These are phyloP conservation scores for Meloe dianella DNA, from an alignment of 2,888 invertebrate genomes.

Conservation along the genomic window DNA sequence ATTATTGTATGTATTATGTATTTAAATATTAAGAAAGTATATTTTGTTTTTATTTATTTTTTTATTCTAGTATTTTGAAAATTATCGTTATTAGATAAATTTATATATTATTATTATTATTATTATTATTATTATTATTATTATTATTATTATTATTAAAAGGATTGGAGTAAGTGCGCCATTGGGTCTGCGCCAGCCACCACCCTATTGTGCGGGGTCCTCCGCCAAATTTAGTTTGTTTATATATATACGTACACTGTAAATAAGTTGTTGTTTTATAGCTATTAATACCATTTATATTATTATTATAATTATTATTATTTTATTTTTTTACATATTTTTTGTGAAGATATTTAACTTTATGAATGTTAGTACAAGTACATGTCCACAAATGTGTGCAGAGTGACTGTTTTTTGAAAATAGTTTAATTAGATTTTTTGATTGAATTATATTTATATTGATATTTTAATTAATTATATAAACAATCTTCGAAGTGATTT, in stretches of 20 bases:
- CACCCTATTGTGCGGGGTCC: conserved; percentile 32
- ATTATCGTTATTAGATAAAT: conserved; percentile 59
- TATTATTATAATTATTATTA: conserved; percentile 60
- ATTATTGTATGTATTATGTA: conserved; percentile 41
- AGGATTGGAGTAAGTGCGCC: conserved; percentile 6
- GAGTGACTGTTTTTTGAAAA: conserved; percentile 58
- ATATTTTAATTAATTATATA: conserved; percentile 57
- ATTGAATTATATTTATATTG: conserved; percentile 59
- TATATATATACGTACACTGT: conserved; percentile 53
- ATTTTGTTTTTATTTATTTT: conserved; percentile 61
- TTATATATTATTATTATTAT: conserved; percentile 58
- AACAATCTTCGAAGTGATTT: conserved; percentile 56
- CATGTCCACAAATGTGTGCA: conserved; percentile 58
- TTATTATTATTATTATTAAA: conserved; percentile 41
- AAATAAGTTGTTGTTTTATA: conserved; percentile 62
- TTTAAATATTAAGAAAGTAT: conserved; percentile 51
- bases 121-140: conserved; percentile 44
- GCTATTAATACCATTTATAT: conserved; percentile 58
- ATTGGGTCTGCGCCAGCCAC: conserved; percentile 48
- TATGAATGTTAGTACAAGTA: conserved; percentile 62
- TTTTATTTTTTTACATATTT: conserved; percentile 63
- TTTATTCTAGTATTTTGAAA: conserved; percentile 57
- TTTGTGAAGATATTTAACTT: conserved; percentile 60
- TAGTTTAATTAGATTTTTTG: conserved; percentile 59
- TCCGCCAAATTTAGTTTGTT: conserved; percentile 56